Base-by-base conservation (phyloP, 1,140 invertebrate genomes). In the Pollicipes pollicipes region DNA sequence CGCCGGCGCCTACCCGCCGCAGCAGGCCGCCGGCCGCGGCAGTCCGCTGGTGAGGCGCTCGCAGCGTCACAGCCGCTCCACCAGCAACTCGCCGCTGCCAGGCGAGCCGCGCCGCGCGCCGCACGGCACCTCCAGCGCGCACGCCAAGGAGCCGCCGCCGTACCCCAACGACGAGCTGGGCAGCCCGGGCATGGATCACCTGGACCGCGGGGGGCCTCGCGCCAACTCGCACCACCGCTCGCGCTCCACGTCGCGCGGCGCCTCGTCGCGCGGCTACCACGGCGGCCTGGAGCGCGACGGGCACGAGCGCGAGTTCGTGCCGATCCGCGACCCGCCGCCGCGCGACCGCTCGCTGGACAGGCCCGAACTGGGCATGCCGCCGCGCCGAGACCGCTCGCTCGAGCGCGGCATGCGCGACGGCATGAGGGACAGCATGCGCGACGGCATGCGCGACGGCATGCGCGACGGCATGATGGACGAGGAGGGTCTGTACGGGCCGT, bases 231-330 rank as follows among this genome's bases (percentile, higher is more conserved):
- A 77, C 73, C 76, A 78, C 66, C 69, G 75, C n/a, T 77, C 78
- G 70, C 76, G 78, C 26, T 77, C 78, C 67, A 76, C 77, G 69
- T 79, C 76, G 70, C 70, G 78, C 27, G 82, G 81, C 75, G 82
- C 80, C 72, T 78, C 82, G 69, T 81, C 83, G 75, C 82, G 88
- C 69, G 77, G 75, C 37, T 91, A 91, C 80, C 88, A 90, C 76
- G 89, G 88, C 66, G n/a, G n/a, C n/a, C 80, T 90, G 73, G 89
- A 90, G 79, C 83, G 88, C 63, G 80, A 81, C 70, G 76, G 74
- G 1, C 75, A 77, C 69, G 83, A 90, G 75, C 83, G 89, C 66
- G 89, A 90, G 79, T 90, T 90, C 78, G 83, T 90, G 73, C 88
- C 89, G n/a, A 91, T 91, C 70, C 80, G 88, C 0, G 87, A 88